Conservation (phyloP, 2,888 invertebrate species). For the Bombyx huttoni region DNA sequence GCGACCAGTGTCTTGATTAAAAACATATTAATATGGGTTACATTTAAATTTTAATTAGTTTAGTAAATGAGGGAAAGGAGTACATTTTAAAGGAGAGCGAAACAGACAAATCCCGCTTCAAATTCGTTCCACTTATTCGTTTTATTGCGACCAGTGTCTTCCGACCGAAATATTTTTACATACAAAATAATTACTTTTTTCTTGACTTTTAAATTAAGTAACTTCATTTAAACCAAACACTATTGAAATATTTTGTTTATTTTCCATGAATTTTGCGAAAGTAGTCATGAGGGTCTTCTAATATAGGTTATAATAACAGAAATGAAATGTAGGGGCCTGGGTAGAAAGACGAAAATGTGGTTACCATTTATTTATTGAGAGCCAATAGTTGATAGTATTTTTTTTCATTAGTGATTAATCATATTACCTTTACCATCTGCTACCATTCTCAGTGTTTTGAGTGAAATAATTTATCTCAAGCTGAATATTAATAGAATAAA, state of each 20-base stretch:
- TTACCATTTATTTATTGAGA: too few relatives aligned
- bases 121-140: slow-evolving; percentile 38
- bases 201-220: slow-evolving; percentile 37
- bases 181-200: slow-evolving; percentile 34
- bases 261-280: too few relatives aligned
- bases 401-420: too few relatives aligned
- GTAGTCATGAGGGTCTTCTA: too few relatives aligned
- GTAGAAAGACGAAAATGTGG: too few relatives aligned
- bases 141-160: slow-evolving; percentile 37
- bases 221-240: slow-evolving; percentile 36
- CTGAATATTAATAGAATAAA: too few relatives aligned
- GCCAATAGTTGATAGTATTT: too few relatives aligned
- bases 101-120: slow-evolving; percentile 40
- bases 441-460: too few relatives aligned
- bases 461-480: too few relatives aligned
- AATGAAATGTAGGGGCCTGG: too few relatives aligned
- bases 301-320: too few relatives aligned
- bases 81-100: slow-evolving; percentile 21
- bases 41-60: slow-evolving; percentile 15
- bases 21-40: slow-evolving; percentile 1
- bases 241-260: not conserved
- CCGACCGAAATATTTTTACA: slow-evolving; percentile 30
- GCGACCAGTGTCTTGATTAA: slow-evolving; percentile 26
- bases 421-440: too few relatives aligned
- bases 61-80: slow-evolving; percentile 20